Conservation (phyloP, 2,113 vertebrate species). For the Mesitornis unicolor region DNA sequence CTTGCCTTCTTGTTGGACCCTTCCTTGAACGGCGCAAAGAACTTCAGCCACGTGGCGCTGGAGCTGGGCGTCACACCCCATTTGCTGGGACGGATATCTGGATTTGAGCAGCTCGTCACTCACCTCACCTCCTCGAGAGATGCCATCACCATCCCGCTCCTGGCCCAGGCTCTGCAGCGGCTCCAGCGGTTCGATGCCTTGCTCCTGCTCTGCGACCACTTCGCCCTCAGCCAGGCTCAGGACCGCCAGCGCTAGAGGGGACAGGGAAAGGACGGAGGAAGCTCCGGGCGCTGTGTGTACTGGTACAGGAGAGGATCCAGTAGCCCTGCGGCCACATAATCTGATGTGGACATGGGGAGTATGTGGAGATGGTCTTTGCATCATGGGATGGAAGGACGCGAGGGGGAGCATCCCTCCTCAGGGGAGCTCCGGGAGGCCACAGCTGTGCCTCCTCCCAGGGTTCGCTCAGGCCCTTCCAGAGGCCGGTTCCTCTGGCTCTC, state of each 20-base stretch:
- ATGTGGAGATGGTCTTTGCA: neutral
- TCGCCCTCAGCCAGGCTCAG: neutral
- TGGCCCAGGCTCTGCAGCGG: constrained; percentile 42
- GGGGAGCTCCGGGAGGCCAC: neutral
- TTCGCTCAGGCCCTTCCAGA: neutral
- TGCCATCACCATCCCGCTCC: neutral
- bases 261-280: fast-evolving
- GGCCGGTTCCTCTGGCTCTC: neutral
- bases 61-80: constrained; percentile 22
- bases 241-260: neutral
- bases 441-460: neutral
- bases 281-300: neutral
- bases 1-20: constrained; percentile 56
- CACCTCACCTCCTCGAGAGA: neutral
- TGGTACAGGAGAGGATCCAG: neutral
- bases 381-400: fast-evolving
- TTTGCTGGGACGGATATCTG: constrained; percentile 15
- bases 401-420: neutral
- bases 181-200: constrained; percentile 50
- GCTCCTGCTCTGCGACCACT: constrained; percentile 59
- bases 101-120: constrained; percentile 49
- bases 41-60: constrained; percentile 57
- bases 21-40: constrained; percentile 16
- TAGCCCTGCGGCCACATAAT: neutral
- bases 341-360: neutral